These are phyloP conservation scores for Ganaspis sp. DNA, from an alignment of 1,140 invertebrate genomes.

Conservation along the genomic window DNA sequence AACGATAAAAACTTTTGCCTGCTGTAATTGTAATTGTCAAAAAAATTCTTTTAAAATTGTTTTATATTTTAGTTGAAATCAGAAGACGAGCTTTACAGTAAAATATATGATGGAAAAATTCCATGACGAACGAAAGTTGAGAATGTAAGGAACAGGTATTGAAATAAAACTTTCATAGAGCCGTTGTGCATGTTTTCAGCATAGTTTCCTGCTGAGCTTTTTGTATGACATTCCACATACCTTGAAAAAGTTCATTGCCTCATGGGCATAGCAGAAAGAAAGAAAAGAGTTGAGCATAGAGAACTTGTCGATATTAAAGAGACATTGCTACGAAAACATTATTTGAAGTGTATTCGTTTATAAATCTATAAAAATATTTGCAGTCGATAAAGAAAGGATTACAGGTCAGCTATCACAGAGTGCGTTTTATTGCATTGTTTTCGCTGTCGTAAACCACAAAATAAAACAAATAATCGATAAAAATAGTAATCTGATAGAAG, in stretches of 20 bases:
- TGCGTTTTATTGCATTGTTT: too few species aligned
- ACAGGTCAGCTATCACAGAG: too few species aligned
- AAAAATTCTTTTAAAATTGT: background rate
- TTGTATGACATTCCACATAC: constrained; percentile 1
- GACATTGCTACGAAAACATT: background rate
- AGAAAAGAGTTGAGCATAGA: background rate
- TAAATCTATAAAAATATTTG: too few species aligned
- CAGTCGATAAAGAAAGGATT: too few species aligned
- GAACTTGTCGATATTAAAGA: background rate
- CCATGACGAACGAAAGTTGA: background rate
- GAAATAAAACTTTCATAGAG: constrained; percentile 14
- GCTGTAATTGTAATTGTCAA: background rate
- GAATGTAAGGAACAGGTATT: background rate
- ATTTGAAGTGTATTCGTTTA: background rate
- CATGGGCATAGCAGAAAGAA: background rate
- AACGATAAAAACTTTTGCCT: background rate
- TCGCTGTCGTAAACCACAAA: too few species aligned
- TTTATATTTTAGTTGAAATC: background rate
- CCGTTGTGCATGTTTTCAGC: constrained; percentile 3
- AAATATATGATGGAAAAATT: background rate
- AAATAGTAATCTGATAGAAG: too few species aligned
- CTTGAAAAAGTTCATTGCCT: background rate
- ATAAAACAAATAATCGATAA: too few species aligned
- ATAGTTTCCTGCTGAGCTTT: background rate
- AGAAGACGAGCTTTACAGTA: background rate